phyloP scores from a whole-genome alignment of 2,888 invertebrate species.

The Thysanoteuthis rhombus region DNA sequence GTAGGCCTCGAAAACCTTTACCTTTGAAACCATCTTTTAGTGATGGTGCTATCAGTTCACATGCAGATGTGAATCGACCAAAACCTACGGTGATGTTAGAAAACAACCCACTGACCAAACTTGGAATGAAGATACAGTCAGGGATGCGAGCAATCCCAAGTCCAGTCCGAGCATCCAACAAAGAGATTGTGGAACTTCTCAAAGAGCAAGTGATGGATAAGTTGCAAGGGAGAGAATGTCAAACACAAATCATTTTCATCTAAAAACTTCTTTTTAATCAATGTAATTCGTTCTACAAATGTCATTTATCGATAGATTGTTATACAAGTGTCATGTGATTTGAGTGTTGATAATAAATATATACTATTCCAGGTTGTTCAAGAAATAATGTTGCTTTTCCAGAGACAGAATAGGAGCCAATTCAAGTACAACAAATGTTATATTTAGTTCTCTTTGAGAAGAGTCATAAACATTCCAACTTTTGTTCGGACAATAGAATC shows the following conservation, averaged over 20 bases:
- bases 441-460: no score
- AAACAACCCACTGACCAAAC: constrained; percentile 41
- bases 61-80: constrained; percentile 35
- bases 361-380: not conserved
- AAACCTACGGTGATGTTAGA: constrained; percentile 16
- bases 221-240: constrained; percentile 46
- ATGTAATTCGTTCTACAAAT: not conserved
- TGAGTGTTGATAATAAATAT: not conserved
- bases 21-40: not conserved
- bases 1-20: not conserved
- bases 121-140: constrained; percentile 39
- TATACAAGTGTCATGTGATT: not conserved
- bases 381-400: not conserved
- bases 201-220: constrained; percentile 49
- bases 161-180: constrained; percentile 50
- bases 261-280: constrained; percentile 35
- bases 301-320: not conserved
- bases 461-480: no score
- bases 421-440: no score
- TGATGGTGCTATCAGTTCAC: constrained; percentile 36
- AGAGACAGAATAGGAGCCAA: no score
- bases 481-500: no score
- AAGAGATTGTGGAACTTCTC: constrained; percentile 50
- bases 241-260: constrained; percentile 55
- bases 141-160: constrained; percentile 40